These are phyloP conservation scores for Stylophora pistillata DNA, from an alignment of 64 coral and sea anemone genomes.

Conservation along the genomic window DNA sequence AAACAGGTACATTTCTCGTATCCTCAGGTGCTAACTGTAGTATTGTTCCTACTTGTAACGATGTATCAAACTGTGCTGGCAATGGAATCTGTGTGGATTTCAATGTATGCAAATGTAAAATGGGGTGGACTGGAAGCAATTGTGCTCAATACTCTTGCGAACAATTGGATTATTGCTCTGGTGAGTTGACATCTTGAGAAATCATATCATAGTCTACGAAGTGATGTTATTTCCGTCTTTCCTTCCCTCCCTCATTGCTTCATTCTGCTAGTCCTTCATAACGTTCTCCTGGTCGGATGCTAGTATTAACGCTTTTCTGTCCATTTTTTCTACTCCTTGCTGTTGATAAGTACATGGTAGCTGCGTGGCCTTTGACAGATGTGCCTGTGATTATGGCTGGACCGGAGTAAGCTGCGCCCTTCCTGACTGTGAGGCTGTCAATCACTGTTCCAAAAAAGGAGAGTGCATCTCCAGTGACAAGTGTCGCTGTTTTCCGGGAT, in stretches of 20 bases:
- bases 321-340: not conserved
- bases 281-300: not conserved
- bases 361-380: constrained; percentile 48
- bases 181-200: not conserved
- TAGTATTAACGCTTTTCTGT: not conserved
- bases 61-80: constrained; percentile 16
- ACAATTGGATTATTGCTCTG: constrained; percentile 26
- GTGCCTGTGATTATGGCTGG: constrained; percentile 55
- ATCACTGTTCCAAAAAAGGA: constrained; percentile 53
- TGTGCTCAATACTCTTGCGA: constrained; percentile 38
- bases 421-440: constrained; percentile 56
- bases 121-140: constrained; percentile 38
- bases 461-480: constrained; percentile 42
- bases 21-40: constrained; percentile 13
- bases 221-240: not conserved
- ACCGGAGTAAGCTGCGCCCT: constrained; percentile 54
- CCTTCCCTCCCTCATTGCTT: not conserved
- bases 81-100: constrained; percentile 37
- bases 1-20: not conserved
- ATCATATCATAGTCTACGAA: not conserved
- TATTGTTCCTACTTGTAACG: not conserved
- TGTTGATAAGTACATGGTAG: constrained; percentile 26
- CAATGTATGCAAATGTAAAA: constrained; percentile 40
- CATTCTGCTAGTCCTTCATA: too few relatives aligned
- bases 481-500: constrained; percentile 62